These are phyloP conservation scores for Pristionchus fissidentatus DNA, from an alignment of 2,888 invertebrate species.

Conservation along the genomic window DNA sequence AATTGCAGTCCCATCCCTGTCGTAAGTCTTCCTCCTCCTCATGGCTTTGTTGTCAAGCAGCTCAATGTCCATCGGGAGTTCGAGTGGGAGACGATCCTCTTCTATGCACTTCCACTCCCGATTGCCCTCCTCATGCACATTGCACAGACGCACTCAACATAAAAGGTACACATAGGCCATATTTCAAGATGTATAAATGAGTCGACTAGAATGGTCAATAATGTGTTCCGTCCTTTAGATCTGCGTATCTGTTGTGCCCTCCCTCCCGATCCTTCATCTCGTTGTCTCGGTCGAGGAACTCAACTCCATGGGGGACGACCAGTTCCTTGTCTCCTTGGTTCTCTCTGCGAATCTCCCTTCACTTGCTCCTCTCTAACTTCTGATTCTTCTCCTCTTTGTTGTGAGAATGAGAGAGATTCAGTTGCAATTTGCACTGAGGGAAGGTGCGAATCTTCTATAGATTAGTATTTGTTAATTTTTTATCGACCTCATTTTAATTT, in stretches of 20 bases:
- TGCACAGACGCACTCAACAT: background rate
- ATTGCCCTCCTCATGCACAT: slow-evolving; percentile 6
- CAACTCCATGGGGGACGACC: slow-evolving; percentile 50
- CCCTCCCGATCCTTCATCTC: background rate
- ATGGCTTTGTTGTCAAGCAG: slow-evolving; percentile 60
- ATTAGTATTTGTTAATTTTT: too few species aligned
- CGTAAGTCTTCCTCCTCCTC: slow-evolving; percentile 56
- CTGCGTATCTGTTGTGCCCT: slow-evolving; percentile 51
- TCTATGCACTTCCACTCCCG: slow-evolving; percentile 31
- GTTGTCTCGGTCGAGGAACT: slow-evolving; percentile 56
- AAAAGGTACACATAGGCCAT: background rate
- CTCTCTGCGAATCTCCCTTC: slow-evolving; percentile 53
- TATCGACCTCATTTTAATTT: too few species aligned
- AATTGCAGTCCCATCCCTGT: slow-evolving; percentile 56
- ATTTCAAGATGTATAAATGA: background rate
- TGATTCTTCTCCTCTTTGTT: slow-evolving; percentile 56
- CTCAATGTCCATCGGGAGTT: slow-evolving; percentile 50
- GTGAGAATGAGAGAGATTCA: slow-evolving; percentile 47
- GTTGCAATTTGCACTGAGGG: slow-evolving; percentile 28
- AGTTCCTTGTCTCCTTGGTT: slow-evolving; percentile 50
- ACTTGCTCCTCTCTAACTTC: slow-evolving; percentile 59
- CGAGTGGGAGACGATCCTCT: slow-evolving; percentile 7
- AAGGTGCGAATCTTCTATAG: background rate
- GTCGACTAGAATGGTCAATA: too few species aligned
- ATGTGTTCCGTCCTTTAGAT: slow-evolving; percentile 9